These are phyloP conservation scores for Acestrorhynchus altus DNA, from an alignment of 2,797 vertebrate genomes.

Conservation along the genomic window DNA sequence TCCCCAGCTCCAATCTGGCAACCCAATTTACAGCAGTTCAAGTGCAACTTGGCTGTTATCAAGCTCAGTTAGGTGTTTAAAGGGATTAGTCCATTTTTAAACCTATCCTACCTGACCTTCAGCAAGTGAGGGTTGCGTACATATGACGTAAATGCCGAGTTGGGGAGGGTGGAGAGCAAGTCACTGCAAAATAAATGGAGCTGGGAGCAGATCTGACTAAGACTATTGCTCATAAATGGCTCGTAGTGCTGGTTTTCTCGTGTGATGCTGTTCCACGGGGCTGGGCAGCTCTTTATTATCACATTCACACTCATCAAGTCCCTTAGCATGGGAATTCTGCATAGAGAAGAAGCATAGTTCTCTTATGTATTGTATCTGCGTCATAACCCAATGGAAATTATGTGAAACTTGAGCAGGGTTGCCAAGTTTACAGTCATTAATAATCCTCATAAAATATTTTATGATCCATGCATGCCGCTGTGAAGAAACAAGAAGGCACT, in stretches of 20 bases:
- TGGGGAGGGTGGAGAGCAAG: too few species aligned
- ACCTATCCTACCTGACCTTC: background rate
- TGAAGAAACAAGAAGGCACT: background rate
- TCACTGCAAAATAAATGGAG: background rate
- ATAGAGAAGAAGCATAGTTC: background rate
- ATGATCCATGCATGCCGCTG: background rate
- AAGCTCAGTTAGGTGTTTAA: background rate
- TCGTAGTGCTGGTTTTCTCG: background rate
- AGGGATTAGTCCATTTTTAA: background rate
- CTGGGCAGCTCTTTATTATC: constrained; percentile 9
- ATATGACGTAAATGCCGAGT: background rate
- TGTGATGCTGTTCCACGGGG: background rate
- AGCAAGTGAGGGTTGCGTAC: background rate
- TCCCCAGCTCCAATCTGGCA: too few species aligned
- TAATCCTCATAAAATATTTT: constrained; percentile 24
- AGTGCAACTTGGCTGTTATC: too few species aligned
- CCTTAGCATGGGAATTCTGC: background rate
- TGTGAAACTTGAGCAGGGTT: constrained; percentile 41
- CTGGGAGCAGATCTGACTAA: background rate
- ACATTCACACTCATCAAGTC: constrained; percentile 15
- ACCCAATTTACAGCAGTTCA: too few species aligned
- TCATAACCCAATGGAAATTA: constrained; percentile 45
- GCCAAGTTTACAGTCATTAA: constrained; percentile 26
- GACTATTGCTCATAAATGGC: background rate
- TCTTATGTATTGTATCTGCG: constrained; percentile 28